Evolutionary conservation across 2,888 invertebrate genomes (phyloP), one percentile per base, ranked within the genome.

Genomic region (Ptilodon capucinus): DNA sequence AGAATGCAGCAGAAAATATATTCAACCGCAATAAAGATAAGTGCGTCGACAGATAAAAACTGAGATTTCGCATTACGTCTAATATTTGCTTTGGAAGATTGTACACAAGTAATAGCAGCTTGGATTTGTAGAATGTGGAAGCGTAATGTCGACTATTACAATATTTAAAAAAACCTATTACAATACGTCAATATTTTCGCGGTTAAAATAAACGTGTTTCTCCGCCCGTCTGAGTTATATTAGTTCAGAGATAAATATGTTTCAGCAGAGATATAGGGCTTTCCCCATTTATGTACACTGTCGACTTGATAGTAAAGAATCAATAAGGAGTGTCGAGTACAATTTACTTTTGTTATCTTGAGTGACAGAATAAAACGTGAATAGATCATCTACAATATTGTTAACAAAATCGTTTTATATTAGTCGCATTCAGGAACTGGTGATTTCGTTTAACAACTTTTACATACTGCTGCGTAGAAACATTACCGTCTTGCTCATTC

Each of bases 1-100:
- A 66, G 53, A 57, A n/a, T 40, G 56, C 42, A 44, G 35, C 28
- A 41, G 38, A 44, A 40, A 57, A 43, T 50, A 39, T 42, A 49
- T 44, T 40, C 42, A 49, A n/a, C 28, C 19, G 30, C 14, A 21
- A 34, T 32, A 34, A 32, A 32, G 17, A 41, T 25, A 18, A 41
- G 17, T 18, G 32, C 32, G 42, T 21, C 34, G 36, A 14, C 36
- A 36, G 36, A 36, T 36, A 18, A 36, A 36, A 36, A 18, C 18
- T 18, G 11, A 18, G 36, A 36, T 18, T 36, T 18, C 16, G n/a
- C 16, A 9, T 13, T n/a, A 34, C 17, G 16, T 34, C 34, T 28
- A 11, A n/a, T 28, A 28, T 28, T 28, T 28, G n/a, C 28, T 28
- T 28, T 9, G 11, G 1, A 28, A 28, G 11, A 28, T 28, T 28